Percentiles rank a stretch among this genome's conserved stretches.
Evolutionary conservation across 2,113 vertebrate genomes (phyloP).

Genomic region (Prolemur simus): DNA sequence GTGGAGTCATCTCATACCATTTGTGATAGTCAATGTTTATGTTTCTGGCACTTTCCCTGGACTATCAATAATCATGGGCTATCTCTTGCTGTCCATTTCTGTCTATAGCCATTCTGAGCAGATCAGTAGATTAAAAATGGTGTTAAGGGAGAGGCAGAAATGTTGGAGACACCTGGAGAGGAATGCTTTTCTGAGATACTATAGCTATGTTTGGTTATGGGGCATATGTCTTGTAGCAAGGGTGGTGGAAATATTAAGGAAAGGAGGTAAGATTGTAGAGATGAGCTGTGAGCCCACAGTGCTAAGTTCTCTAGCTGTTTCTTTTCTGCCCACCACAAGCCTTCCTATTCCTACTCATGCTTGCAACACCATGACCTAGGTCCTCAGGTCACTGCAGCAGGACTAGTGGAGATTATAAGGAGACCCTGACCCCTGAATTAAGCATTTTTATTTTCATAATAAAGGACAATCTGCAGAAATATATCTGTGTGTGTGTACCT

Average conservation of each 20-base stretch:
- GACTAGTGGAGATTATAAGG: neutral
- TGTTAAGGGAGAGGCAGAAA: neutral
- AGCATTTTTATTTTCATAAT: neutral
- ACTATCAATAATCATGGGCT: neutral
- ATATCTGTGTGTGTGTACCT: neutral
- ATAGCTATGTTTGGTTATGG: neutral
- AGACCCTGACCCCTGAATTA: neutral
- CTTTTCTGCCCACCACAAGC: neutral
- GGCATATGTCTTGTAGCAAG: neutral
- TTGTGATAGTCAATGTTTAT: neutral
- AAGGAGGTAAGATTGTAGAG: neutral
- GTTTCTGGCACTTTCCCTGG: neutral
- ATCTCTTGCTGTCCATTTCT: neutral
- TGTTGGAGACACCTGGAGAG: neutral
- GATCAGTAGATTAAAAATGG: neutral
- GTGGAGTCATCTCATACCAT: neutral
- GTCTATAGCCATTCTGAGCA: neutral
- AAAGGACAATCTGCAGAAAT: neutral
- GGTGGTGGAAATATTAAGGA: neutral
- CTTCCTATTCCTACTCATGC: neutral
- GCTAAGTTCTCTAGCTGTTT: neutral
- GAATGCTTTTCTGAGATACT: neutral
- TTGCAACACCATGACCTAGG: neutral
- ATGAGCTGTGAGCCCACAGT: neutral
- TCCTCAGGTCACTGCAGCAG: neutral